Evolutionary conservation across 2,113 vertebrate genomes (phyloP).

Genomic region (Cygnus atratus): DNA sequence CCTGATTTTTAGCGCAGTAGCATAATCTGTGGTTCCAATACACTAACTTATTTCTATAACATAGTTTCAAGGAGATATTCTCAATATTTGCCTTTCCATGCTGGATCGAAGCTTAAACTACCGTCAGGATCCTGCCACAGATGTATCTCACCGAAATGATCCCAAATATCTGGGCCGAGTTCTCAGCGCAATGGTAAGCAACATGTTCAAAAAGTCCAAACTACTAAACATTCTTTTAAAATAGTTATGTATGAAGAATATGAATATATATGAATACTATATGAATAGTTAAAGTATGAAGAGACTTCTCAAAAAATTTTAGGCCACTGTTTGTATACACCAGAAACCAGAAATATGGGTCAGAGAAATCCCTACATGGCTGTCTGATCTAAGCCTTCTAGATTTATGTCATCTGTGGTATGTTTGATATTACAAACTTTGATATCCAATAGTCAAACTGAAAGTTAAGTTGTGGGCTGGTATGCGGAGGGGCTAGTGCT

Average conservation of each 20-base stretch:
- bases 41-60: neutral
- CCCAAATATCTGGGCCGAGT: conserved; percentile 79
- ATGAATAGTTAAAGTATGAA: neutral
- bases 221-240: neutral
- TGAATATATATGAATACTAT: too few species aligned
- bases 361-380: neutral
- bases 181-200: conserved; percentile 81
- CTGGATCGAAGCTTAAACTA: conserved; percentile 76
- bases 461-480: neutral
- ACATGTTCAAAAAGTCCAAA: neutral
- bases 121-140: conserved; percentile 69
- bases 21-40: neutral
- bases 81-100: conserved; percentile 72
- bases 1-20: neutral
- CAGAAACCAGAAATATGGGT: neutral
- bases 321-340: neutral
- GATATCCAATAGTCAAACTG: neutral
- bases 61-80: conserved; percentile 78
- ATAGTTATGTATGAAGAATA: too few species aligned
- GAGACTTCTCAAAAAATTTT: neutral
- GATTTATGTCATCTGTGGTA: neutral
- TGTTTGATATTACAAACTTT: neutral
- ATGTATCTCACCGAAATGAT: conserved; percentile 70
- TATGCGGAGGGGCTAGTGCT: neutral
- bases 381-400: neutral